phyloP scores from a whole-genome alignment of 2,113 vertebrate species.

The Paramormyrops kingsleyae region DNA sequence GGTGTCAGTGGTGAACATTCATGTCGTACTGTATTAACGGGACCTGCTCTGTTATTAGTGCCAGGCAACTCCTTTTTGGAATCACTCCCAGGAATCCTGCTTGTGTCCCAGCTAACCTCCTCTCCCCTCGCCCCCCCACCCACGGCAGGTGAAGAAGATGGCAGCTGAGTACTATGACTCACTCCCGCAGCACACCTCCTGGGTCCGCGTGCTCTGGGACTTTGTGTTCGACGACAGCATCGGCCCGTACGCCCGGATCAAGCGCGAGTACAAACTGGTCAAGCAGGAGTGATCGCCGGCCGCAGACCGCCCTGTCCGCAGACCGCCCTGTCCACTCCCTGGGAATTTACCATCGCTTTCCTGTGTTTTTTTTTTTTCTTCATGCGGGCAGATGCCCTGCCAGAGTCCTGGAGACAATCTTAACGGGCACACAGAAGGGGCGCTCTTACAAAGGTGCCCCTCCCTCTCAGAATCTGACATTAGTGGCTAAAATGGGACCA shows the following conservation, averaged over 20 bases:
- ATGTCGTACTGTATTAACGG: background rate
- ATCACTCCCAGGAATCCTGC: background rate
- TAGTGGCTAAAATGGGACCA: background rate
- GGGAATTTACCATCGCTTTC: background rate
- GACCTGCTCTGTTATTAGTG: background rate
- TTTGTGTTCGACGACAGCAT: conserved; percentile 86
- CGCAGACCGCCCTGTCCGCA: background rate
- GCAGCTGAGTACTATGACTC: conserved; percentile 89
- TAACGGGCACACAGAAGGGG: background rate
- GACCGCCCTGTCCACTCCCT: background rate
- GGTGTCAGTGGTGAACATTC: background rate
- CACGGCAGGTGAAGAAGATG: conserved; percentile 81
- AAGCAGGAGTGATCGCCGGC: conserved; percentile 42
- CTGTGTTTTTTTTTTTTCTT: background rate
- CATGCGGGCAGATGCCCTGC: background rate
- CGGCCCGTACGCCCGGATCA: conserved; percentile 83
- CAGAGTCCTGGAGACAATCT: background rate
- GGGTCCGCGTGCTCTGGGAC: conserved; percentile 87
- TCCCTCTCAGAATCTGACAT: background rate
- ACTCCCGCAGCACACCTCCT: conserved; percentile 87
- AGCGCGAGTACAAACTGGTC: conserved; percentile 74
- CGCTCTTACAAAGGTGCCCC: background rate
- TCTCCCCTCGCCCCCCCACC: background rate
- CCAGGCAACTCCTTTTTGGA: background rate
- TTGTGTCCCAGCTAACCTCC: background rate